Evolutionary conservation across 2,888 invertebrate species (phyloP).

Genomic region (Acleris cristana): DNA sequence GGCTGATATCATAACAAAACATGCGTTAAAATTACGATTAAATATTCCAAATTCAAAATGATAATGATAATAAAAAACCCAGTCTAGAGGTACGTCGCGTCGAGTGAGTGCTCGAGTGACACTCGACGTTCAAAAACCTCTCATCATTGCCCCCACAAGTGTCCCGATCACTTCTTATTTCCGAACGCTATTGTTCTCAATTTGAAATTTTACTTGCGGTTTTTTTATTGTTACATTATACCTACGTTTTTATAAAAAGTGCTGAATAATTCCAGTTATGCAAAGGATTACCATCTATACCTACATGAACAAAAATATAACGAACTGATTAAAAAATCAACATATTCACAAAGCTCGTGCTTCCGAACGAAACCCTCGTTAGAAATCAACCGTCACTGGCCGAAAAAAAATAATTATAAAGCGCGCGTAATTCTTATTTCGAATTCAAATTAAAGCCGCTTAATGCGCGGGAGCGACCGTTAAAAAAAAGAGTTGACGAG

Average conservation of each 20-base stretch:
- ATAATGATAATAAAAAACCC: conserved; percentile 47
- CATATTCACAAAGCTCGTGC: conserved; percentile 50
- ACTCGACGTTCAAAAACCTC: conserved; percentile 61
- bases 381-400: conserved; percentile 76
- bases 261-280: not conserved
- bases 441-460: conserved; percentile 85
- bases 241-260: not conserved
- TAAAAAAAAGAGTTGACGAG: conserved; percentile 84
- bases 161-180: conserved; percentile 65
- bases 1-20: not conserved
- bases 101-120: conserved; percentile 53
- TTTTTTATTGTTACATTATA: conserved; percentile 10
- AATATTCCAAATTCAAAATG: conserved; percentile 36
- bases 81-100: conserved; percentile 56
- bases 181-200: conserved; percentile 60
- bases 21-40: not conserved
- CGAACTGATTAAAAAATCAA: conserved; percentile 37
- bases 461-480: conserved; percentile 83
- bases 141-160: conserved; percentile 54
- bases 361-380: conserved; percentile 66
- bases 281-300: not conserved
- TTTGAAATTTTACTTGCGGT: conserved; percentile 43
- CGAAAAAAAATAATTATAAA: conserved; percentile 82
- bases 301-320: conserved; percentile 13
- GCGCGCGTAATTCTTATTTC: conserved; percentile 84